Conservation (phyloP, 2,888 invertebrate genomes). For the Tromatobia lineatoria region DNA sequence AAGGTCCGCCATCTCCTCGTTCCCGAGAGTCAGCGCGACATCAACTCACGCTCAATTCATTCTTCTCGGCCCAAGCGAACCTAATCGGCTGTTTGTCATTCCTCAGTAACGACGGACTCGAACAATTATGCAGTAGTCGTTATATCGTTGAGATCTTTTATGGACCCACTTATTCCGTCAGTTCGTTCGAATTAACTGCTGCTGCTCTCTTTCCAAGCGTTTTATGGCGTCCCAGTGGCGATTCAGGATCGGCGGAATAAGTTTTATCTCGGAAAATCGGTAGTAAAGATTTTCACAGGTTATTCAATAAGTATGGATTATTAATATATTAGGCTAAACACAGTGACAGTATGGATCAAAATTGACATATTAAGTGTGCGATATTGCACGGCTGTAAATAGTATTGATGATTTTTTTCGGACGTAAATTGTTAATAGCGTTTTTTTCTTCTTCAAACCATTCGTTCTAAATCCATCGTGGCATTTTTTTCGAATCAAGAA, state of each 20-base stretch:
- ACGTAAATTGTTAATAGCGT: not conserved
- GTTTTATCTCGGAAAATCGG: not conserved
- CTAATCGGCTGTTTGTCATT: not conserved
- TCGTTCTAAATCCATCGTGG: no score
- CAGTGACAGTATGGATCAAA: not conserved
- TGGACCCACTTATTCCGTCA: not conserved
- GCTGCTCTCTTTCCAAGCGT: no score
- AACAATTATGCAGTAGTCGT: not conserved
- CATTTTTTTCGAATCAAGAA: no score
- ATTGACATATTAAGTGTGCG: not conserved
- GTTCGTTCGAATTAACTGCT: not conserved
- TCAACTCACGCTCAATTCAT: not conserved
- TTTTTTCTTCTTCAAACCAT: not conserved
- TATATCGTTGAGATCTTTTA: not conserved
- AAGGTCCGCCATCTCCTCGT: slow-evolving; percentile 67
- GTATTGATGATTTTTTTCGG: not conserved
- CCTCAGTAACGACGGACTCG: not conserved
- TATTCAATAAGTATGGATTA: not conserved
- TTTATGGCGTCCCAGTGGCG: no score
- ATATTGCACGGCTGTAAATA: no score
- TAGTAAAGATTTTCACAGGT: not conserved
- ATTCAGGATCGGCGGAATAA: not conserved
- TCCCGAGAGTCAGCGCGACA: not conserved
- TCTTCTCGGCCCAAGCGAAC: not conserved
- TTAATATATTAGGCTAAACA: not conserved